Percentiles rank a stretch among this genome's conserved stretches.
phyloP scores from a whole-genome alignment of 2,888 invertebrate species.

The Crepidodera aurea region DNA sequence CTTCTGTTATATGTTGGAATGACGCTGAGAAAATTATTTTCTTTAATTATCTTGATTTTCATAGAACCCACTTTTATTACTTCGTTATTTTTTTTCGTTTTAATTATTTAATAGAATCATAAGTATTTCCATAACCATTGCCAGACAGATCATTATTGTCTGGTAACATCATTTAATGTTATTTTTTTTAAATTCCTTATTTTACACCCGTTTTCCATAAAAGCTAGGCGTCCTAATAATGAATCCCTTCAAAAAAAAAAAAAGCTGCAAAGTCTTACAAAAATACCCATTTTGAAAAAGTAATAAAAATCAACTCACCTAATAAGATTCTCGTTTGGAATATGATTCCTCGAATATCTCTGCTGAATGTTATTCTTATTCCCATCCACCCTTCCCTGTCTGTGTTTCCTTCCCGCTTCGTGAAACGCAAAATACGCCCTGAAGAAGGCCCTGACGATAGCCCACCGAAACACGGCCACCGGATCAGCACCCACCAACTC shows the following conservation, averaged over 20 bases:
- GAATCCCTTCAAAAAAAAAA: neutral
- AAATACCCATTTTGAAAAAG: conserved; percentile 30
- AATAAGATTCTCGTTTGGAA: conserved; percentile 77
- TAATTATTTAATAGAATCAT: too few species aligned
- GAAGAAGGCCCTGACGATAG: conserved; percentile 88
- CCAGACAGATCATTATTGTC: too few species aligned
- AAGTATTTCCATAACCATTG: too few species aligned
- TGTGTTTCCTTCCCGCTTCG: conserved; percentile 79
- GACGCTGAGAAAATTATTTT: too few species aligned
- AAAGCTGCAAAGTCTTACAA: neutral
- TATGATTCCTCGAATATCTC: conserved; percentile 69
- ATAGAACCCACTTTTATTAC: too few species aligned
- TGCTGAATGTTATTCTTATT: conserved; percentile 65
- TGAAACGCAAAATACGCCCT: conserved; percentile 90
- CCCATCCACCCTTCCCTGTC: conserved; percentile 70
- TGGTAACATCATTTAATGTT: too few species aligned
- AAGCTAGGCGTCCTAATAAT: too few species aligned
- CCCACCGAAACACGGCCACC: conserved; percentile 93
- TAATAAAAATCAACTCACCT: conserved; percentile 63
- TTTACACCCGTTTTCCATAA: neutral
- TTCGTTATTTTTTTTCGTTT: too few species aligned
- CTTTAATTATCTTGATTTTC: too few species aligned
- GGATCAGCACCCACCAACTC: conserved; percentile 92
- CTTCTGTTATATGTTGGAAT: too few species aligned
- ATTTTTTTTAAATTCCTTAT: too few species aligned